Percentiles rank a stretch among this genome's conserved stretches.
phyloP scores from a whole-genome alignment of 2,113 vertebrate species.

The Hoplias malabaricus region DNA sequence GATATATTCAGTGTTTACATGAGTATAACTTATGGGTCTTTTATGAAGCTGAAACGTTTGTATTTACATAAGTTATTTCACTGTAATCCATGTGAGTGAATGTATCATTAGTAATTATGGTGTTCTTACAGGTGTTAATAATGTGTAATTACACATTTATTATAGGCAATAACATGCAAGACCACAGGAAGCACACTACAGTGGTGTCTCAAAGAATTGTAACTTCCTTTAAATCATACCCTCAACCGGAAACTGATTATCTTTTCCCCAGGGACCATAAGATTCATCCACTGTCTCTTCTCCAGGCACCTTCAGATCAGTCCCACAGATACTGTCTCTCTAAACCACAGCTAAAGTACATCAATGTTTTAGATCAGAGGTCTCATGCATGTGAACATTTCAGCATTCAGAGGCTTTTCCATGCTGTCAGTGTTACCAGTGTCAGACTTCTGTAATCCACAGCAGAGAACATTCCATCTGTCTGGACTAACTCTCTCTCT shows the following conservation, averaged over 20 bases:
- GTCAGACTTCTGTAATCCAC: slow-evolving; percentile 85
- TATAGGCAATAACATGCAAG: too few species aligned
- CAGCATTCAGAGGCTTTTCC: slow-evolving; percentile 83
- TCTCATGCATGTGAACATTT: slow-evolving; percentile 94
- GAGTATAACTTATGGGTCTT: too few species aligned
- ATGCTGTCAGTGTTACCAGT: slow-evolving; percentile 90
- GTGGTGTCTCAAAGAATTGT: background rate
- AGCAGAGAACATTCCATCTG: slow-evolving; percentile 90
- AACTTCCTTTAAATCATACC: background rate
- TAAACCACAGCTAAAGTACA: slow-evolving; percentile 83
- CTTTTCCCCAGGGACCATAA: background rate
- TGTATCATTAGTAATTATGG: too few species aligned
- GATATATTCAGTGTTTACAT: too few species aligned
- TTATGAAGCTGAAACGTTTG: too few species aligned
- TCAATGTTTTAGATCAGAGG: slow-evolving; percentile 90
- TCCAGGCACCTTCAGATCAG: background rate
- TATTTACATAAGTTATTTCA: too few species aligned
- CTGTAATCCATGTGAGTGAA: too few species aligned
- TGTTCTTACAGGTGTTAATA: too few species aligned
- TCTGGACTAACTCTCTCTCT: slow-evolving; percentile 73
- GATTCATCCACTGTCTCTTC: background rate
- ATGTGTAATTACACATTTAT: too few species aligned
- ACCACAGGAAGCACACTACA: too few species aligned
- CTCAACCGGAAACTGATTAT: slow-evolving; percentile 28
- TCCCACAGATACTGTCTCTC: slow-evolving; percentile 89